phyloP scores from a whole-genome alignment of 1,140 invertebrate species.

The Drosophila nasuta region DNA sequence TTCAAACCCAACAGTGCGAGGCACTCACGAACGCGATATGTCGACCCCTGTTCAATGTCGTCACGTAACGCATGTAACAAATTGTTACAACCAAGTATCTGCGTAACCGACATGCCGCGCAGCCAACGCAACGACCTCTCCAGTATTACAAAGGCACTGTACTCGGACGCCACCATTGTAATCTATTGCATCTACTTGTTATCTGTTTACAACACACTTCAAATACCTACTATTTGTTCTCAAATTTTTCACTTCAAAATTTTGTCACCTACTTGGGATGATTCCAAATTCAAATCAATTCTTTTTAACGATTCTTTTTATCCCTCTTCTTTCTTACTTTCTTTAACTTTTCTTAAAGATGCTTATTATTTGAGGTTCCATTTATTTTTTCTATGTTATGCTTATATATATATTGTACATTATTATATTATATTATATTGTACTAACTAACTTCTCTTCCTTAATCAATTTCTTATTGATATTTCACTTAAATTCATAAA shows the following conservation, averaged over 20 bases:
- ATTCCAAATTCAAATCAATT: not conserved
- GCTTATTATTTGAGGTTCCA: too few species aligned
- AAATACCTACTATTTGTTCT: not conserved
- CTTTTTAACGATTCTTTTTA: not conserved
- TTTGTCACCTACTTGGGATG: constrained; percentile 25
- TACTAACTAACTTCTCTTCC: too few species aligned
- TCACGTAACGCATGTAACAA: constrained; percentile 54
- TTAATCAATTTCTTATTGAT: too few species aligned
- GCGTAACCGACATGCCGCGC: constrained; percentile 53
- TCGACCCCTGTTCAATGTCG: constrained; percentile 51
- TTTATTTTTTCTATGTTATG: too few species aligned
- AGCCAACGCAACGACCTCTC: constrained; percentile 48
- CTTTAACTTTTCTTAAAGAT: too few species aligned
- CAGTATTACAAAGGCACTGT: not conserved
- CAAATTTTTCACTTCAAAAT: constrained; percentile 14
- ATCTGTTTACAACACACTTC: not conserved
- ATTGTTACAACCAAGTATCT: constrained; percentile 34
- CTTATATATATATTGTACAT: too few species aligned
- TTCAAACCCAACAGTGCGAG: constrained; percentile 39
- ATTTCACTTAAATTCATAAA: too few species aligned
- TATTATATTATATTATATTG: too few species aligned
- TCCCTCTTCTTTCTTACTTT: too few species aligned
- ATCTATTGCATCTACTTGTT: not conserved
- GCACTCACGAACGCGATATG: constrained; percentile 42
- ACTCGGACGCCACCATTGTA: constrained; percentile 21